Conservation (phyloP, 2,888 invertebrate genomes). For the Spicauda simplicius region DNA sequence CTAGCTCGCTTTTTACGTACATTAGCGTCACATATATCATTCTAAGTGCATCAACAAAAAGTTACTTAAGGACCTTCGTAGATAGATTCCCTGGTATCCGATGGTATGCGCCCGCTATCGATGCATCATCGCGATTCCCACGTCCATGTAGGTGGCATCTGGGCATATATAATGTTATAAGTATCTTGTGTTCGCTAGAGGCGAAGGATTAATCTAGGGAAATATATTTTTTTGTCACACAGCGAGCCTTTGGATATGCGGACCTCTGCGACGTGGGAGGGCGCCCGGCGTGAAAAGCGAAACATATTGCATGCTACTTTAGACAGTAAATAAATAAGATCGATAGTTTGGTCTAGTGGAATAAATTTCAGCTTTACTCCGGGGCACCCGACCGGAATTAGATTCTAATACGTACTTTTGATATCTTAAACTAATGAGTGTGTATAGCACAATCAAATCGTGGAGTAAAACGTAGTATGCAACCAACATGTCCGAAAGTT, state of each 20-base stretch:
- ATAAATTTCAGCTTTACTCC: no score
- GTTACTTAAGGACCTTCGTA: constrained; percentile 46
- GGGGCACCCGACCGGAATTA: no score
- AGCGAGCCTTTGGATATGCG: constrained; percentile 10
- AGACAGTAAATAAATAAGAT: no score
- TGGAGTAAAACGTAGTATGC: no score
- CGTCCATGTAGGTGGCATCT: constrained; percentile 32
- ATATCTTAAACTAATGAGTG: no score
- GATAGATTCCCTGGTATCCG: constrained; percentile 39
- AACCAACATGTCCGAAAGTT: no score
- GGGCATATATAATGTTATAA: constrained; percentile 17
- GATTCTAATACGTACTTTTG: no score
- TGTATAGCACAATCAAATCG: no score
- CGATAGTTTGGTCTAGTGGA: no score
- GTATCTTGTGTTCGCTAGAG: constrained; percentile 13
- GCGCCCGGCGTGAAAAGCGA: neutral
- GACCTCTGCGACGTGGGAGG: constrained; percentile 28
- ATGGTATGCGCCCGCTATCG: constrained; percentile 30
- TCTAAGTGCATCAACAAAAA: constrained; percentile 51
- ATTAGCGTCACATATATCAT: constrained; percentile 54
- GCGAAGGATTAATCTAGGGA: constrained; percentile 30
- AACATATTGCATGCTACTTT: constrained; percentile 3
- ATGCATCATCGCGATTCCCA: constrained; percentile 31
- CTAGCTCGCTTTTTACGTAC: constrained; percentile 53
- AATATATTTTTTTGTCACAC: constrained; percentile 29